Base-by-base conservation (phyloP, 1,140 invertebrate genomes). In the Zaprionus lachaisei region DNA sequence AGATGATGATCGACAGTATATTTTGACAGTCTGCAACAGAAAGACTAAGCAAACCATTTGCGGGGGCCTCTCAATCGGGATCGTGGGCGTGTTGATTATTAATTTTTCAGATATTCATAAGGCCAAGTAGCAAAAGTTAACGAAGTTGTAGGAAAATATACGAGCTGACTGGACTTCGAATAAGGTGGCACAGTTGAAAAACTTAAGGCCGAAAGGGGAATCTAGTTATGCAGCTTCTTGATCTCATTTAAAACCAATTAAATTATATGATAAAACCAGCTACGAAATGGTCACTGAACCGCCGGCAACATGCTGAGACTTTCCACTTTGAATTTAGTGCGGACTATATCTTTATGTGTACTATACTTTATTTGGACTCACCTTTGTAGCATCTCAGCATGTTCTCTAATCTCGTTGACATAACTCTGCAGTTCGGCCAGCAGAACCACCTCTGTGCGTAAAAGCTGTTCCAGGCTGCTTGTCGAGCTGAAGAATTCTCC, bases 391-490 rank as follows among this genome's bases (percentile, higher is more conserved):
- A 80, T 54, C 12, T 94, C 92, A 5, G 99, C 92, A 92, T 97
- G 96, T 56, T 95, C 93, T 89, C 97, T 96, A 93, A 99, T 96
- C 54, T 95, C 95, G 31, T 95, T 92, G 28, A 99, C 95, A 93
- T 97, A 98, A 44, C 95, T 94, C 79, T 98, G 95, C 51, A 99
- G 93, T 31, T 96, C 96, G 72, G 95, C 94, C 70, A 98, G 96
- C 34, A 99, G 95, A 28, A 96, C 95, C 34, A 95, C 94, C 93
- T 99, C 98, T 2, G 98, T 98, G 82, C 96, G 94, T 9, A 98
- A 93, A 9, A 99, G 94, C 77, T 96, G 95, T 92, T 98, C 97
- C 90, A 99, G 94, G 75, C 98, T 97, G 5, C 95, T 96, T 73
- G 98, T 94, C 5, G 98, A 97, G 0, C 98, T 98, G 91, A 96